phyloP scores from a whole-genome alignment of 2,113 vertebrate species.

The Elephas maximus region DNA sequence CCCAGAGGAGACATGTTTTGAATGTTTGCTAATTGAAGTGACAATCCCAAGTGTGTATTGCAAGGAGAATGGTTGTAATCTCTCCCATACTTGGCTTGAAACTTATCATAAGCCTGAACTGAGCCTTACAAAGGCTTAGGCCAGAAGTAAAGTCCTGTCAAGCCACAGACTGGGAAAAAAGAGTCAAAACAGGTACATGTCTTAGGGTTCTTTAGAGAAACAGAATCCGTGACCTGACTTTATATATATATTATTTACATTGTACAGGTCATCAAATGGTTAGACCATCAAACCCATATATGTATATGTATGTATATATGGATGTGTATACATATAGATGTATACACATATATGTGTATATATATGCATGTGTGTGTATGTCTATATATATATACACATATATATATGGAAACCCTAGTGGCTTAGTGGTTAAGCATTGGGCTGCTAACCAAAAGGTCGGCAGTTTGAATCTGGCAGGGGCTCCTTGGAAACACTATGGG shows the following conservation, averaged over 20 bases:
- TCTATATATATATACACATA: too few species aligned
- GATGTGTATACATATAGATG: too few species aligned
- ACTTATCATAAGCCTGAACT: not conserved
- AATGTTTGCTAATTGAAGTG: conserved; percentile 20
- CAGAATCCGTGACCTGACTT: not conserved
- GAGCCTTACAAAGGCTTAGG: not conserved
- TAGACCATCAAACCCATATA: too few species aligned
- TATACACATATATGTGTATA: too few species aligned
- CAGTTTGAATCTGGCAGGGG: too few species aligned
- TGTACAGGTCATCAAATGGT: too few species aligned
- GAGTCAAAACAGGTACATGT: not conserved
- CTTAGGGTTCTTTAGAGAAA: not conserved
- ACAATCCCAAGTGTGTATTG: not conserved
- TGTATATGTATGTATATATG: not conserved
- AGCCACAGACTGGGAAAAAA: not conserved
- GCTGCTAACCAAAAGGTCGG: too few species aligned
- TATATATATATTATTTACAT: not conserved
- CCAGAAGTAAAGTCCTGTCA: not conserved
- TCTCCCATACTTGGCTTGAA: not conserved
- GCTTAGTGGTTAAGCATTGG: too few species aligned
- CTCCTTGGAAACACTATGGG: too few species aligned
- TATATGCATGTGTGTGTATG: too few species aligned
- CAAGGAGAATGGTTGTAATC: conserved; percentile 21
- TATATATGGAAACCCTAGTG: too few species aligned
- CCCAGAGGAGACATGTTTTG: not conserved